These are phyloP conservation scores for Drosophila kuntzei DNA, from an alignment of 2,888 invertebrate genomes.

Conservation along the genomic window DNA sequence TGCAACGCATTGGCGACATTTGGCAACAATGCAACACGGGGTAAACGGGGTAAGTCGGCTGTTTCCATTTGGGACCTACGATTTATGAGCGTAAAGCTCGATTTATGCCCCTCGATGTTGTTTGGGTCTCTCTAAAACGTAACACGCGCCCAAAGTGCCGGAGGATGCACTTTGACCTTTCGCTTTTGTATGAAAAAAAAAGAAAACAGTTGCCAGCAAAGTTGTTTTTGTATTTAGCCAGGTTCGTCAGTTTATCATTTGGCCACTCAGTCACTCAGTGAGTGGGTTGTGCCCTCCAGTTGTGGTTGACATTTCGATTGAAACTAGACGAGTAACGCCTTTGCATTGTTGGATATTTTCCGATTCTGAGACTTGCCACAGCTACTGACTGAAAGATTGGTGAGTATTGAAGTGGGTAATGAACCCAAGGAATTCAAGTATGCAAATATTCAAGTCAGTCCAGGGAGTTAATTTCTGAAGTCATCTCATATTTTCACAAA, in stretches of 20 bases:
- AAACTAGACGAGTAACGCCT: slow-evolving; percentile 37
- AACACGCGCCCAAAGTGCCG: slow-evolving; percentile 18
- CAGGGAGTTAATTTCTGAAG: not conserved
- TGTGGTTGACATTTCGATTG: slow-evolving; percentile 54
- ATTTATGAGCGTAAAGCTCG: slow-evolving; percentile 18
- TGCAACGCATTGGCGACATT: slow-evolving; percentile 19
- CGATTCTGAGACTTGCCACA: slow-evolving; percentile 2
- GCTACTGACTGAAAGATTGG: not conserved
- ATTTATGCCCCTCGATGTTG: slow-evolving; percentile 4
- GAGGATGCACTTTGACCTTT: slow-evolving; percentile 42
- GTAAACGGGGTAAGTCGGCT: not conserved
- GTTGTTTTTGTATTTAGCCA: slow-evolving; percentile 15
- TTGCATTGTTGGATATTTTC: slow-evolving; percentile 2
- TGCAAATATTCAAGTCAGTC: not conserved
- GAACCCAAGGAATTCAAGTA: slow-evolving; percentile 1
- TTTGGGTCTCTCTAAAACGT: slow-evolving; percentile 11
- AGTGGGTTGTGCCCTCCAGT: slow-evolving; percentile 54
- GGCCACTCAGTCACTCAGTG: slow-evolving; percentile 6
- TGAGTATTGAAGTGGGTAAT: slow-evolving; percentile 3
- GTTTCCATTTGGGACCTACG: slow-evolving; percentile 17
- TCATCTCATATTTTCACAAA: not conserved
- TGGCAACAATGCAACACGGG: slow-evolving; percentile 4
- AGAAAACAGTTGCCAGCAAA: slow-evolving; percentile 26
- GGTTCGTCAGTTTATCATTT: slow-evolving; percentile 5
- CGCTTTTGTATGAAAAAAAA: slow-evolving; percentile 20